These are phyloP conservation scores for Nasalis larvatus DNA, from an alignment of 2,113 vertebrate species.

Conservation along the genomic window DNA sequence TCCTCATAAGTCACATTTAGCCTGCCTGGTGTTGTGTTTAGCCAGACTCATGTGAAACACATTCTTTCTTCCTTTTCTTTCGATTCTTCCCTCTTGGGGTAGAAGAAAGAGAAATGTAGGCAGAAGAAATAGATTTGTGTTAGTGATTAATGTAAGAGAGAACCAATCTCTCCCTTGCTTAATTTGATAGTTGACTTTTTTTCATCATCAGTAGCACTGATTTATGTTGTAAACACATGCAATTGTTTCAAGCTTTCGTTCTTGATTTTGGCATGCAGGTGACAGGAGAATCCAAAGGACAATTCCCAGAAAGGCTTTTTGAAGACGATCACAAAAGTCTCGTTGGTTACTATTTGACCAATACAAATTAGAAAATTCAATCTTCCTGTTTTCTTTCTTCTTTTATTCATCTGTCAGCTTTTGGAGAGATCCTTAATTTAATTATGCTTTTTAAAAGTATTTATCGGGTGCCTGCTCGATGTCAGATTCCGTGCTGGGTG, in stretches of 20 bases:
- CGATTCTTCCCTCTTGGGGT: neutral
- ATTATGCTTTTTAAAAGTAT: neutral
- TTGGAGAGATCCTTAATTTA: neutral
- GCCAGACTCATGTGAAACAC: neutral
- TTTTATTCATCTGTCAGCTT: neutral
- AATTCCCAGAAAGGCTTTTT: neutral
- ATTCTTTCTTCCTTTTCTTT: neutral
- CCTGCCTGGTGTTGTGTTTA: neutral
- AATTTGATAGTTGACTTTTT: neutral
- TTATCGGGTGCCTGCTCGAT: neutral
- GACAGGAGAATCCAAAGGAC: neutral
- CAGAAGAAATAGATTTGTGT: neutral
- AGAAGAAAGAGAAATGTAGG: neutral
- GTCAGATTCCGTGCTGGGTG: neutral
- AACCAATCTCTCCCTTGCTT: neutral
- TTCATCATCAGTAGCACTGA: neutral
- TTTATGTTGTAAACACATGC: neutral
- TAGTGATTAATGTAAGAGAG: neutral
- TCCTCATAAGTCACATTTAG: neutral
- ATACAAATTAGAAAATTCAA: constrained; percentile 12
- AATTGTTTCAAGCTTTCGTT: neutral
- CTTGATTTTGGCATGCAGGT: neutral
- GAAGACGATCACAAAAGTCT: neutral
- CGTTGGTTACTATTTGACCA: neutral
- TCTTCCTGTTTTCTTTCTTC: neutral